Base-by-base conservation (phyloP, 1,140 invertebrate genomes). In the Drosophila sturtevanti region DNA sequence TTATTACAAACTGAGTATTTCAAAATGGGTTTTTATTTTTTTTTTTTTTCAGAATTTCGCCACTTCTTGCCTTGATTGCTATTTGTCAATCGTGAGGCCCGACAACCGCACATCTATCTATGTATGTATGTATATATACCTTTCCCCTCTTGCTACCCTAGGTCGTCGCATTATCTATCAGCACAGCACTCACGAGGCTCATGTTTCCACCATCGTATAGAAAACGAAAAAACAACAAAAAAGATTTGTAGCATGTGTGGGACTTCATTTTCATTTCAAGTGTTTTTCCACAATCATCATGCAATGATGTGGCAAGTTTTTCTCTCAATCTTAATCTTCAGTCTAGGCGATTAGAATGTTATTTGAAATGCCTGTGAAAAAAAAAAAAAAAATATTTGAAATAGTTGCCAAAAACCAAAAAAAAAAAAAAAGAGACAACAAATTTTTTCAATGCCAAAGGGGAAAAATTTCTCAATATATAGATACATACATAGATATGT, bases 301-400 rank as follows among this genome's bases (percentile, higher is more conserved):
- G n/a, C 22, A 18, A 79, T 77, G 72, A 80, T 72, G 79, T 2
- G 63, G 78, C 78, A 76, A 72, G 44, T 69, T 66, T 76, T 79
- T 87, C 69, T 67, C 48, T 63, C 63, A 62, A 68, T 24, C 24
- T 24, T 24, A 24, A 31, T 7, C 27, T 31, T 31, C 5, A 31
- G 27, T 31, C 27, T 31, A 31, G 27, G 14, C 54, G 65, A 35
- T 31, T 18, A 37, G 52, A 37, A 52, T 41, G 35, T 27, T n/a
- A n/a, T 41, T 56, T 68, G 68, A 70, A 79, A 63, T 63, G 79
- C 65, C 76, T 80, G 81, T 16, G 79, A 81, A 78, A 85, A 85
- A 85, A 77, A 85, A 80, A 80, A 9, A 10, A 10, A 76, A 86
- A 86, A 86, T 86, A 79, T 87, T 79, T 77, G 2, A 82, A 87